Evolutionary conservation across 1,140 invertebrate genomes (phyloP).

Genomic region (Ephestia elutella): DNA sequence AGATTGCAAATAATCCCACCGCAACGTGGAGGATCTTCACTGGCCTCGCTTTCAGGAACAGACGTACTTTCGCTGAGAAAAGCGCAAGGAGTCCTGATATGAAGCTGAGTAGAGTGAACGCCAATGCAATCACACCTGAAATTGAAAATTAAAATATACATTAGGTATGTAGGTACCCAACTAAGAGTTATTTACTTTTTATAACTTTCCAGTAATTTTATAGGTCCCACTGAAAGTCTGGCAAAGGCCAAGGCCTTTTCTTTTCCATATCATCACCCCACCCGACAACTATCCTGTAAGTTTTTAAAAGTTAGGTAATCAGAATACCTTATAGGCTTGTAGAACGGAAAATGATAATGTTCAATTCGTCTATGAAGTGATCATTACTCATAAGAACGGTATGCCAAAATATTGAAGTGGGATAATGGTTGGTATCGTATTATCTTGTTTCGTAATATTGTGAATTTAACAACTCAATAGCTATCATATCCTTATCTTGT

Average conservation of each 20-base stretch:
- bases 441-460: not conserved
- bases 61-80: conserved; percentile 61
- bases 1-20: conserved; percentile 50
- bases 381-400: not conserved
- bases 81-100: conserved; percentile 54
- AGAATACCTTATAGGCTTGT: too few relatives aligned
- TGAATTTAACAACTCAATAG: not conserved
- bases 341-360: too few relatives aligned
- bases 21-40: conserved; percentile 57
- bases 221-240: too few relatives aligned
- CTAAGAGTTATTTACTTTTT: too few relatives aligned
- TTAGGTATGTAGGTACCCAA: too few relatives aligned
- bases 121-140: conserved; percentile 63
- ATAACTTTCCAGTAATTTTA: too few relatives aligned
- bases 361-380: not conserved
- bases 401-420: not conserved
- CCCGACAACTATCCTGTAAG: too few relatives aligned
- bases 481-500: not conserved
- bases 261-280: too few relatives aligned
- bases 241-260: too few relatives aligned
- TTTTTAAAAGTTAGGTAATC: too few relatives aligned
- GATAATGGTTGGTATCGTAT: not conserved
- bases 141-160: conserved; percentile 19
- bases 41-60: conserved; percentile 52
- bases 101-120: conserved; percentile 58